phyloP scores from a whole-genome alignment of 1,140 invertebrate genomes.

The Tetramorium alpestre region DNA sequence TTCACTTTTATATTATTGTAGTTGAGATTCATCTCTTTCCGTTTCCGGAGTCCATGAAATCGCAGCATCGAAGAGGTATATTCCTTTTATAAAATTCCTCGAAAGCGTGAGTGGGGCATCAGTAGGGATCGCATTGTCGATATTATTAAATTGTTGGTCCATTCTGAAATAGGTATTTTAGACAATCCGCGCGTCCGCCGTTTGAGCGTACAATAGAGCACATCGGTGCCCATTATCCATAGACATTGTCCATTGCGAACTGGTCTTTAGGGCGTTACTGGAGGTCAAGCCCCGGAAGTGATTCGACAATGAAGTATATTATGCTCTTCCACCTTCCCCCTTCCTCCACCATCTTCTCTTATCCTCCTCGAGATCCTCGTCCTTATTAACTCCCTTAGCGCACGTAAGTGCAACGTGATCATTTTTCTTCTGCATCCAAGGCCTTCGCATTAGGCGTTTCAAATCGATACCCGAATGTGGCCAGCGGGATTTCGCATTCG shows the following conservation, averaged over 20 bases:
- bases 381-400: constrained; percentile 62
- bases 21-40: background rate
- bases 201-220: constrained; percentile 50
- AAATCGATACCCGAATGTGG: constrained; percentile 74
- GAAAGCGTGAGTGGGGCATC: constrained; percentile 23
- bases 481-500: constrained; percentile 42
- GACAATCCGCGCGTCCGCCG: constrained; percentile 65
- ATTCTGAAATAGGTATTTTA: constrained; percentile 55
- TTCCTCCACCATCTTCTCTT: background rate
- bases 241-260: constrained; percentile 77
- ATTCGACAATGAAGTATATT: constrained; percentile 82
- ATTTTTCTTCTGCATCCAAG: constrained; percentile 35
- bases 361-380: constrained; percentile 21
- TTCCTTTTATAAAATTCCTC: constrained; percentile 19
- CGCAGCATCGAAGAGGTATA: constrained; percentile 14
- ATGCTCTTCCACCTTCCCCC: constrained; percentile 63
- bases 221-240: constrained; percentile 75
- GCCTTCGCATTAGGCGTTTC: constrained; percentile 43
- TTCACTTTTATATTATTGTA: background rate
- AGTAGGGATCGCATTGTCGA: constrained; percentile 55
- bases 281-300: constrained; percentile 82
- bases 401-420: constrained; percentile 54
- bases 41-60: background rate
- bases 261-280: constrained; percentile 74
- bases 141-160: constrained; percentile 67